Evolutionary conservation across 2,797 vertebrate species (phyloP), one percentile per base, ranked within the genome.

Genomic region (Trachops cirrhosus): DNA sequence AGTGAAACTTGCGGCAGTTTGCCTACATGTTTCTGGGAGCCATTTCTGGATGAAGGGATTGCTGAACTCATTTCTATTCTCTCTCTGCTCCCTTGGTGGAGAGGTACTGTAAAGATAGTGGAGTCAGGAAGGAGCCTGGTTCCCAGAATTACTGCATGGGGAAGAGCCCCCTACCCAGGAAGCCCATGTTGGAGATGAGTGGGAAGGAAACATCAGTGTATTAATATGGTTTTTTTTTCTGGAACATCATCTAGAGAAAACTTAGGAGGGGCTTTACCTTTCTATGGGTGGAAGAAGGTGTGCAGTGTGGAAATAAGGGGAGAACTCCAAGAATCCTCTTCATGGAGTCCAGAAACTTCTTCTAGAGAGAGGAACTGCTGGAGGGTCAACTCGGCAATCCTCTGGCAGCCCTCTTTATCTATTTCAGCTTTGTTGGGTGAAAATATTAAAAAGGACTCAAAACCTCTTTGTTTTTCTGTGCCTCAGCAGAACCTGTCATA

Each of bases 371-470:
- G 34, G 50, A 92, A 54, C 32, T 9, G 15, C 59, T 50, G 10
- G 19, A 73, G 14, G n/a, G 24, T 18, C 82, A 67, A 82, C n/a
- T 48, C 29, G 46, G 34, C 68, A 77, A 62, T 74, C 62, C 44
- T 50, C 37, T 67, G 46, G 50, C 71, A 80, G 41, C 18, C 29
- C 8, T 5, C 24, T 89, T 93, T 83, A 39, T 86, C 70, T 32
- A 19, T 29, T 83, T 73, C 75, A 70, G 34, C 41, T 92, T 94
- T 79, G 67, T 29, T 48, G 46, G 70, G 10, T 93, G 19, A 95
- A 95, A 97, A 87, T 62, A 57, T 15, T 68, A 59, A 92, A 79
- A 92, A 64, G 22, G 26, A 93, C 48, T 93, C 90, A 95, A 84
- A 95, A 78, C 19, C 37, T 54, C 50, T 94, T 86, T 84, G 78